Conservation (phyloP, 2,888 invertebrate genomes). For the Acanthoscelides obtectus region DNA sequence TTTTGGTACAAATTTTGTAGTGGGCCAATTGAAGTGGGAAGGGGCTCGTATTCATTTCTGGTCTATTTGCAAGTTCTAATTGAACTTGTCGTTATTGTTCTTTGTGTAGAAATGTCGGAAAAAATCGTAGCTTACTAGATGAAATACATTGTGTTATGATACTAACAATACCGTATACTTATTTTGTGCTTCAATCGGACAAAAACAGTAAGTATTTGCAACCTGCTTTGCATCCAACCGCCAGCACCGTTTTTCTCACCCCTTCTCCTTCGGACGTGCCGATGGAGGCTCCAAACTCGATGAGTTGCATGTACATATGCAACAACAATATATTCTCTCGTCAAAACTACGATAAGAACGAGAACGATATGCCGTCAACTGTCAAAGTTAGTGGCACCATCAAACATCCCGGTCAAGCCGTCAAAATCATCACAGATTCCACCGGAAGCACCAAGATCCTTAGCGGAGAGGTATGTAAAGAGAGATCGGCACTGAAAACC, state of each 20-base stretch:
- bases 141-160: no score
- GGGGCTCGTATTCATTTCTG: no score
- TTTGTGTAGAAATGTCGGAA: no score
- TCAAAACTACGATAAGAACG: slow-evolving; percentile 17
- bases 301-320: slow-evolving; percentile 45
- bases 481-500: slow-evolving; percentile 31
- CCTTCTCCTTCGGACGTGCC: slow-evolving; percentile 51
- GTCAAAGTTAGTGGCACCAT: slow-evolving; percentile 35
- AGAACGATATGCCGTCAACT: slow-evolving; percentile 31
- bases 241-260: slow-evolving; percentile 42
- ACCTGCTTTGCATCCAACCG: slow-evolving; percentile 26
- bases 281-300: slow-evolving; percentile 51
- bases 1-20: no score
- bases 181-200: slow-evolving; percentile 25
- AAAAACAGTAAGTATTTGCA: slow-evolving; percentile 46
- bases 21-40: no score
- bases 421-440: slow-evolving; percentile 61
- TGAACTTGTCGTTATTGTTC: no score
- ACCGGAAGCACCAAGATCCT: slow-evolving; percentile 44
- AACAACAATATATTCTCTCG: slow-evolving; percentile 43
- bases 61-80: no score
- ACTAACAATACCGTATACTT: background rate
- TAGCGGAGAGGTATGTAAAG: slow-evolving; percentile 36
- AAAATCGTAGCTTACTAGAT: no score
- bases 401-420: slow-evolving; percentile 67